A percentile compares a stretch with the other conserved stretches of the same genome.
Conservation (phyloP, 1,140 invertebrate genomes). For the Phthorimaea operculella region DNA sequence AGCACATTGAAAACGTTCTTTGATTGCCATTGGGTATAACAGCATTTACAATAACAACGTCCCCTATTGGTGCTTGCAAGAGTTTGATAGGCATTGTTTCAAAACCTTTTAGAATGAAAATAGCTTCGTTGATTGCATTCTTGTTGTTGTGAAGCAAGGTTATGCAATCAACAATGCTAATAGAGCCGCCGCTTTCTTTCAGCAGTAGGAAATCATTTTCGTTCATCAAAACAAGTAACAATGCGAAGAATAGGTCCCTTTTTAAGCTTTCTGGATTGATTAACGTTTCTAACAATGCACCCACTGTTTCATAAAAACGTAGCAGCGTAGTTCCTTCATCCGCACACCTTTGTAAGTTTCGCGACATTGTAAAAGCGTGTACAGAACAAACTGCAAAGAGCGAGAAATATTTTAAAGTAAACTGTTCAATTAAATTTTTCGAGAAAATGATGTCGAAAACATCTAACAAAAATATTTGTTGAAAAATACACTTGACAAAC, state of each 20-base stretch:
- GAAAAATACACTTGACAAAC: too few species aligned
- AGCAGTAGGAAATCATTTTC: constrained; percentile 30
- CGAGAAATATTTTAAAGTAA: too few species aligned
- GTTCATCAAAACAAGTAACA: constrained; percentile 34
- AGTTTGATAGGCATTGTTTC: constrained; percentile 23
- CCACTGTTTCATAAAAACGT: constrained; percentile 27
- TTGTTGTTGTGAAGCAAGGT: constrained; percentile 14
- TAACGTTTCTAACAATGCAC: constrained; percentile 28
- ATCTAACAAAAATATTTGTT: too few species aligned
- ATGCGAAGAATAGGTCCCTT: constrained; percentile 28
- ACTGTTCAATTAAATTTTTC: too few species aligned
- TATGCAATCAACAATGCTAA: constrained; percentile 20
- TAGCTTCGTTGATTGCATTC: constrained; percentile 15
- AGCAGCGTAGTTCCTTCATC: constrained; percentile 20
- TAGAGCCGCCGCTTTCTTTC: constrained; percentile 16
- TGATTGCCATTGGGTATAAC: constrained; percentile 17
- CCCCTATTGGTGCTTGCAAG: constrained; percentile 17
- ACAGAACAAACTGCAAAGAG: too few species aligned
- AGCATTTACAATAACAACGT: constrained; percentile 28
- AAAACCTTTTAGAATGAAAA: constrained; percentile 20
- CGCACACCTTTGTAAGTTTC: constrained; percentile 13
- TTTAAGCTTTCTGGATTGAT: constrained; percentile 34
- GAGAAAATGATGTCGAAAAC: too few species aligned
- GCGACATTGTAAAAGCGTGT: background rate
- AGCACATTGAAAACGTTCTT: constrained; percentile 27